A percentile compares a stretch with the other conserved stretches of the same genome.
phyloP scores from a whole-genome alignment of 2,888 invertebrate genomes.

The Eupeodes luniger region DNA sequence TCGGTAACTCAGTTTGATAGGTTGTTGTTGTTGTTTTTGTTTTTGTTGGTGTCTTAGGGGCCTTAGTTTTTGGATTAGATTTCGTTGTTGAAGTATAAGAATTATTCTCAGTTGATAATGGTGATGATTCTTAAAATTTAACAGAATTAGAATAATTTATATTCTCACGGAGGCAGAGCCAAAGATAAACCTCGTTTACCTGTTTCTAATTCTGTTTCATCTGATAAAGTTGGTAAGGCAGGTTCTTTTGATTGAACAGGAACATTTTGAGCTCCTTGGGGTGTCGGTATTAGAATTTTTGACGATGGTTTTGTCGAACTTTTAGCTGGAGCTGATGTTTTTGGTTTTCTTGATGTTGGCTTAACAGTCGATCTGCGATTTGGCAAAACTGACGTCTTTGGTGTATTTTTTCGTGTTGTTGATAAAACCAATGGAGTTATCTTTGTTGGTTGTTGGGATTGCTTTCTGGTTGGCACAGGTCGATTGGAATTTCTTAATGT shows the following conservation, averaged over 20 bases:
- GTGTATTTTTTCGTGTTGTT: neutral
- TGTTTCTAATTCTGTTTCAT: neutral
- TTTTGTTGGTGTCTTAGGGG: neutral
- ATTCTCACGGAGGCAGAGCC: neutral
- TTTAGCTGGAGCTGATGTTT: neutral
- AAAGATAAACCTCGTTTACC: too few species aligned
- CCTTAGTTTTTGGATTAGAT: neutral
- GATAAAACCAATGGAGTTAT: neutral
- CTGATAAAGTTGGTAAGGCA: neutral
- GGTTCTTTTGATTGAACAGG: neutral
- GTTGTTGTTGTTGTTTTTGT: neutral
- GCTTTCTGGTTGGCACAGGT: slow-evolving; percentile 9
- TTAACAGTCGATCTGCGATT: neutral
- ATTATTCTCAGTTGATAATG: neutral
- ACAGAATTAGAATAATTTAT: neutral
- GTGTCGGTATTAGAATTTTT: slow-evolving; percentile 9
- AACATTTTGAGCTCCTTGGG: slow-evolving; percentile 1
- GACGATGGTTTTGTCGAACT: neutral
- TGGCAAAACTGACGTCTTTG: neutral
- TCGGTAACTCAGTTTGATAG: neutral
- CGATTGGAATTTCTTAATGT: neutral
- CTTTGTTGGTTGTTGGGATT: neutral
- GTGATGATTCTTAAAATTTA: neutral
- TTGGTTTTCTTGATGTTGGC: neutral
- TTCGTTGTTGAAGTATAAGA: neutral